Percentiles rank a stretch among this genome's conserved stretches.
Evolutionary conservation across 92 coral and sea anemone genomes (phyloP).

Genomic region (Palythoa caribaeorum): DNA sequence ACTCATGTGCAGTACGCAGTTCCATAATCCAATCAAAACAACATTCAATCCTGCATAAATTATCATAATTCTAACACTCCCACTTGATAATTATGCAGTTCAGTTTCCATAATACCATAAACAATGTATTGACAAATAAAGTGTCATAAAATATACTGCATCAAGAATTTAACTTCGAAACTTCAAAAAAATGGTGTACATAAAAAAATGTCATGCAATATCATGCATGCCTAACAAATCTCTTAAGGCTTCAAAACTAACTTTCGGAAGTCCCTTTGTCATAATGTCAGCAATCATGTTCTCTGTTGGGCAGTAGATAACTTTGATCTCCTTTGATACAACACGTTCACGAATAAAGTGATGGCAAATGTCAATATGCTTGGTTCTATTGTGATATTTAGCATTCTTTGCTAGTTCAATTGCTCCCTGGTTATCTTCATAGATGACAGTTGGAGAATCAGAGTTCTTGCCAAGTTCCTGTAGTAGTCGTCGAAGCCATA

Average conservation of each 20-base stretch:
- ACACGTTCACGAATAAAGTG: no score
- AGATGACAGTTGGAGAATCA: constrained; percentile 23
- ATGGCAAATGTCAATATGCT: no score
- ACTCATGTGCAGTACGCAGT: no score
- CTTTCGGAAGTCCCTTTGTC: background rate
- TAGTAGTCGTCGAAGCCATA: constrained; percentile 27
- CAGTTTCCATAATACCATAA: no score
- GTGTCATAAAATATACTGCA: background rate
- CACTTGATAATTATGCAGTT: no score
- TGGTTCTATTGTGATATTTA: background rate
- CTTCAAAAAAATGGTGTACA: no score
- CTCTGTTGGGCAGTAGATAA: background rate
- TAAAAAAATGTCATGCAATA: background rate
- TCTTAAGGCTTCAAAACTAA: background rate
- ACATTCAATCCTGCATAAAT: no score
- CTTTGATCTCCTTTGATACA: no score
- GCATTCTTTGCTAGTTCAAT: background rate
- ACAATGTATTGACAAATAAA: background rate
- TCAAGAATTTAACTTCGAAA: background rate
- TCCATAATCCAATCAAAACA: no score
- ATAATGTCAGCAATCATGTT: background rate
- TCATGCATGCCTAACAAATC: background rate
- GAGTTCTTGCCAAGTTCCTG: constrained; percentile 14
- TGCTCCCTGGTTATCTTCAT: background rate
- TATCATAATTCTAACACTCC: no score